Percentiles rank a stretch among this genome's conserved stretches.
phyloP scores from a whole-genome alignment of 2,797 vertebrate species.

The Acanthurus lineatus region DNA sequence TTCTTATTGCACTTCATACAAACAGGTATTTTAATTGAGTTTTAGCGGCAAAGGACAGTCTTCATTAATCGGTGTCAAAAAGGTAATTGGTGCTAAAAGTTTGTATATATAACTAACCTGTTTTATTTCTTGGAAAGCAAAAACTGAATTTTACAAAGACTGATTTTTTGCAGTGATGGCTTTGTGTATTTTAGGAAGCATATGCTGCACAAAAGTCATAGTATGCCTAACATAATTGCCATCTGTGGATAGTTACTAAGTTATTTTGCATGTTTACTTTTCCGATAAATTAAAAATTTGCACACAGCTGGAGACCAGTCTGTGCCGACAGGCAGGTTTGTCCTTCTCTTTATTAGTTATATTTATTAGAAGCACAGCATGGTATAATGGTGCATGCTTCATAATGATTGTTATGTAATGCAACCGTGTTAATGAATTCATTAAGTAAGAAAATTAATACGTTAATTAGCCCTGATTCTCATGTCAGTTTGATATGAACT shows the following conservation, averaged over 20 bases:
- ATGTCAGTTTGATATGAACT: conserved; percentile 4
- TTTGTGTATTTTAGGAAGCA: conserved; percentile 12
- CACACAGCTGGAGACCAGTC: conserved; percentile 28
- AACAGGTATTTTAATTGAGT: neutral
- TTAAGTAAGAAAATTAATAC: conserved; percentile 48
- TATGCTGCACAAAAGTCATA: neutral
- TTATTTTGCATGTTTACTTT: conserved; percentile 21
- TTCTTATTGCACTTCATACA: neutral
- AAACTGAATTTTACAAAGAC: neutral
- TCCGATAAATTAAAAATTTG: conserved; percentile 19
- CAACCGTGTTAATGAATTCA: conserved; percentile 32
- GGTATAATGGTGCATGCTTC: neutral
- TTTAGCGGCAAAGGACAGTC: neutral
- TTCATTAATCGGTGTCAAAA: neutral
- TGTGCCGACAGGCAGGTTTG: conserved; percentile 45
- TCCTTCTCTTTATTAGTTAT: conserved; percentile 17
- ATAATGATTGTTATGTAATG: conserved; percentile 24
- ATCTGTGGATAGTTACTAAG: neutral
- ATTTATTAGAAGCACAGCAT: conserved; percentile 41
- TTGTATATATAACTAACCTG: too few species aligned
- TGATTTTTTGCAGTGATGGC: neutral
- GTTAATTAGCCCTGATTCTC: conserved; percentile 25
- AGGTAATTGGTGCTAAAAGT: too few species aligned
- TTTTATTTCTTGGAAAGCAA: neutral
- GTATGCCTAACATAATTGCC: neutral